Evolutionary conservation across 2,797 vertebrate genomes (phyloP).

Genomic region (Triplophysa yarkandensis): DNA sequence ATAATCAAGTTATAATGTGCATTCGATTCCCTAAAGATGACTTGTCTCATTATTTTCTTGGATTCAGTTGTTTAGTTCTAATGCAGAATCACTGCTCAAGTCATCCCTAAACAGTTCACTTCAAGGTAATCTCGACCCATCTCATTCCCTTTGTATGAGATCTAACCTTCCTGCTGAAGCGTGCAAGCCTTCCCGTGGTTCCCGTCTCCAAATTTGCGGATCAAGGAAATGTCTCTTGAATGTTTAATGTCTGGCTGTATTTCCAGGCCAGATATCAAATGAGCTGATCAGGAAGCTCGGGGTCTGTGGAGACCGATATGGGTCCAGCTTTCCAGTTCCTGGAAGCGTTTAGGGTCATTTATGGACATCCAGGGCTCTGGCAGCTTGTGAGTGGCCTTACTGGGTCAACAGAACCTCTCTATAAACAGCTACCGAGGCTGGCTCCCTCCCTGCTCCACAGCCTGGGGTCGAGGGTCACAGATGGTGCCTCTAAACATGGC

Average conservation of each 20-base stretch:
- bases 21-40: neutral
- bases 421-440: slow-evolving; percentile 50
- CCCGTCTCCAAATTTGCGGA: slow-evolving; percentile 24
- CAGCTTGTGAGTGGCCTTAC: slow-evolving; percentile 50
- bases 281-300: slow-evolving; percentile 41
- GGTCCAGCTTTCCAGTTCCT: slow-evolving; percentile 46
- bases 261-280: slow-evolving; percentile 52
- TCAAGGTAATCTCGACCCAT: slow-evolving; percentile 21
- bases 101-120: slow-evolving; percentile 12
- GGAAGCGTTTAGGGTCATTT: slow-evolving; percentile 53
- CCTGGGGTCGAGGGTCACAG: slow-evolving; percentile 58
- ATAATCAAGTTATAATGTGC: slow-evolving; percentile 25
- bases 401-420: slow-evolving; percentile 56
- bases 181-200: slow-evolving; percentile 22
- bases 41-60: neutral
- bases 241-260: slow-evolving; percentile 47
- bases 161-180: slow-evolving; percentile 27
- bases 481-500: slow-evolving; percentile 57
- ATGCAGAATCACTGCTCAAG: slow-evolving; percentile 15
- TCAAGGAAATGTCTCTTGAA: slow-evolving; percentile 48
- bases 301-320: slow-evolving; percentile 37
- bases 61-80: slow-evolving; percentile 6
- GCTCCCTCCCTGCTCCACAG: slow-evolving; percentile 46
- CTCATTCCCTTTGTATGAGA: neutral
- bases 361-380: slow-evolving; percentile 53